Percentiles rank a stretch among this genome's conserved stretches.
These are phyloP conservation scores for Polyploca ridens DNA, from an alignment of 2,888 invertebrate species.

Conservation along the genomic window DNA sequence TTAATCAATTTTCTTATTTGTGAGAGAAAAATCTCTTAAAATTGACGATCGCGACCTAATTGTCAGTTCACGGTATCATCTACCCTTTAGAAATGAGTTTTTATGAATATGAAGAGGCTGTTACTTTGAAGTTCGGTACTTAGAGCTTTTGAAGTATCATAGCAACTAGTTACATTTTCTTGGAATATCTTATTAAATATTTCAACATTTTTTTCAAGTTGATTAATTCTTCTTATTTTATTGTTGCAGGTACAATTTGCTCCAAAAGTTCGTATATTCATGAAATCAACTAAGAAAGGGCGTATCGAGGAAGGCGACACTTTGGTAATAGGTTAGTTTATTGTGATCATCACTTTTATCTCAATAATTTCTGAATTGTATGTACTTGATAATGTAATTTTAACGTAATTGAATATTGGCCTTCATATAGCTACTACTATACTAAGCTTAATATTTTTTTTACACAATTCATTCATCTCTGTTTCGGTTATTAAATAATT, in stretches of 20 bases:
- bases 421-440: no score
- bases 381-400: no score
- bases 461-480: no score
- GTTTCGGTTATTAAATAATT: no score
- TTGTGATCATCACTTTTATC: neutral
- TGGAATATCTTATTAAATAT: neutral
- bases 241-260: constrained; percentile 93
- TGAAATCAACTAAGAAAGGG: constrained; percentile 59
- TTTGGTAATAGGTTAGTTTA: constrained; percentile 62
- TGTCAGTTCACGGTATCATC: constrained; percentile 9
- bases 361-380: neutral
- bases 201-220: neutral
- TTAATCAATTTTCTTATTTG: constrained; percentile 14
- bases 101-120: constrained; percentile 2
- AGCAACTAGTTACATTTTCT: neutral
- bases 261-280: constrained; percentile 91
- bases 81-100: constrained; percentile 10
- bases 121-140: neutral
- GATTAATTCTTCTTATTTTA: constrained; percentile 18
- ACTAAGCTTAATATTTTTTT: no score
- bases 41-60: constrained; percentile 10
- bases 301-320: constrained; percentile 69
- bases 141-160: neutral
- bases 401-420: no score
- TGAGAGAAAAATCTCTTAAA: constrained; percentile 3